Evolutionary conservation across 2,113 vertebrate species (phyloP).

Genomic region (Stegostoma tigrinum): DNA sequence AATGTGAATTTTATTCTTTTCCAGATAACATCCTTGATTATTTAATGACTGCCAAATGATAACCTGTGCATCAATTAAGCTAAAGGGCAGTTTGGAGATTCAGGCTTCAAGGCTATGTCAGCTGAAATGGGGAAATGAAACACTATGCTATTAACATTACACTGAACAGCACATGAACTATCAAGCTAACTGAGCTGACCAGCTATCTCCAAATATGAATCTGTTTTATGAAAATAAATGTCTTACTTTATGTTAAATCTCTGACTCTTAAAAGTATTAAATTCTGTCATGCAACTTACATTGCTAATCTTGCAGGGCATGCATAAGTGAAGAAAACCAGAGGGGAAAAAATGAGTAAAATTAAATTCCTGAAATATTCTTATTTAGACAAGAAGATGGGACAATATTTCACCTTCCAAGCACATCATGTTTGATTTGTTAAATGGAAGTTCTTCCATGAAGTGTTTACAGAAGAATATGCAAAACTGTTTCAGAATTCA

Average conservation of each 20-base stretch:
- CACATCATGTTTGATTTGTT: not conserved
- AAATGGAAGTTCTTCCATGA: not conserved
- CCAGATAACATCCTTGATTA: no score
- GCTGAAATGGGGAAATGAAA: no score
- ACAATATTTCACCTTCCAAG: not conserved
- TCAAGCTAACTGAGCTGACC: not conserved
- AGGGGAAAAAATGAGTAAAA: not conserved
- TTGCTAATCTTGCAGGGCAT: not conserved
- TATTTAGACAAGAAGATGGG: not conserved
- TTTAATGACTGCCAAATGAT: not conserved
- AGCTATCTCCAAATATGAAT: not conserved
- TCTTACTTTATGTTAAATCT: not conserved
- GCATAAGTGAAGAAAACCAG: not conserved
- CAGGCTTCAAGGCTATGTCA: no score
- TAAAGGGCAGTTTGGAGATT: not conserved
- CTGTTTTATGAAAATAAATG: not conserved
- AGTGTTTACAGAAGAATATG: not conserved
- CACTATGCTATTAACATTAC: not conserved
- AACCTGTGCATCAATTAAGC: not conserved
- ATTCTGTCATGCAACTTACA: not conserved
- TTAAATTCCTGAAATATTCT: not conserved
- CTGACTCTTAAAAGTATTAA: not conserved
- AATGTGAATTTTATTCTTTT: not conserved
- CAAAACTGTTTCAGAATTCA: not conserved
- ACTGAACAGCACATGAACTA: not conserved